Percentiles rank a stretch among this genome's conserved stretches.
phyloP scores from a whole-genome alignment of 2,797 vertebrate genomes.

The Babyrousa celebensis region DNA sequence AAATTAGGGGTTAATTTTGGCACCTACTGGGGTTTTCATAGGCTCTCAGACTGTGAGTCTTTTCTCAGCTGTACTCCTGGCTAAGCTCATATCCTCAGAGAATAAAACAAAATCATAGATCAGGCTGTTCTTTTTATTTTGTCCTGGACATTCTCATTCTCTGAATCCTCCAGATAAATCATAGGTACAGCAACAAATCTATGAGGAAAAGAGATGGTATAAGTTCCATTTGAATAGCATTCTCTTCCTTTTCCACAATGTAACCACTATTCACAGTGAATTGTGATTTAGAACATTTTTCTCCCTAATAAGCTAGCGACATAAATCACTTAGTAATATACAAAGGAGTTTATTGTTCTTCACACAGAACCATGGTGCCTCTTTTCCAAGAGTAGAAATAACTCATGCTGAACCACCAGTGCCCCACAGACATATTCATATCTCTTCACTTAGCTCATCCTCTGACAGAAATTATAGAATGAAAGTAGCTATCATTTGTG shows the following conservation, averaged over 20 bases:
- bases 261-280: background rate
- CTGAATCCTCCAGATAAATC: conserved; percentile 16
- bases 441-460: background rate
- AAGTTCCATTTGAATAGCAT: background rate
- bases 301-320: background rate
- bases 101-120: conserved; percentile 65
- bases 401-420: background rate
- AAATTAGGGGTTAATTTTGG: conserved; percentile 28
- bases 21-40: background rate
- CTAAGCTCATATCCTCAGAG: background rate
- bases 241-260: background rate
- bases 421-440: background rate
- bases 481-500: background rate
- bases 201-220: background rate
- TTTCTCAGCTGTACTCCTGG: conserved; percentile 1
- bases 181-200: background rate
- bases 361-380: background rate
- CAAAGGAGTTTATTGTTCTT: conserved; percentile 20
- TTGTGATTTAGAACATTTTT: background rate
- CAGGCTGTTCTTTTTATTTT: conserved; percentile 53
- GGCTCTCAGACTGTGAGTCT: background rate
- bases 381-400: background rate
- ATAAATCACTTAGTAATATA: conserved; percentile 32
- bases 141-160: background rate
- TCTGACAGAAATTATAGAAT: conserved; percentile 3